Conservation (phyloP, 2,113 vertebrate genomes). For the Indicator maculatus region DNA sequence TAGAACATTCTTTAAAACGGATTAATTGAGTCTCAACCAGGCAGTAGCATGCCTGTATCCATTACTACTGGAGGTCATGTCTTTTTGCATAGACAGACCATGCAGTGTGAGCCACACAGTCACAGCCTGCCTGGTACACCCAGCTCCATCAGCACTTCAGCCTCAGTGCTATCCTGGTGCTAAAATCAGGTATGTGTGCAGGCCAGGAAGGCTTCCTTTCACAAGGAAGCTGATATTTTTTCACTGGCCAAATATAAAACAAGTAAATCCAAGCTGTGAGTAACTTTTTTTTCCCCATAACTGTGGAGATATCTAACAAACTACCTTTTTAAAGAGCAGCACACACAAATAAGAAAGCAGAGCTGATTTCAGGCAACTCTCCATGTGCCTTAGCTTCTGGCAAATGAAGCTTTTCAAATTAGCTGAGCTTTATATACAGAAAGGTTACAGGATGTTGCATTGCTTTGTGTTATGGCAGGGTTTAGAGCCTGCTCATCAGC, state of each 20-base stretch:
- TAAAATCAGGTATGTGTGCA: not conserved
- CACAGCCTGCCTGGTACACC: not conserved
- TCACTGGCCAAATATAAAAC: not conserved
- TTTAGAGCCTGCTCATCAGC: not conserved
- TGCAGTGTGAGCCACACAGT: fast-evolving
- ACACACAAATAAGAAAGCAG: not conserved
- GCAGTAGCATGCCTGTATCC: not conserved
- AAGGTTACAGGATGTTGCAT: not conserved
- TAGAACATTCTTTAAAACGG: not conserved
- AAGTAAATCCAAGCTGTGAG: not conserved
- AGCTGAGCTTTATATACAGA: not conserved
- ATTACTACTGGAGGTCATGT: not conserved
- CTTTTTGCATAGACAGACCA: fast-evolving
- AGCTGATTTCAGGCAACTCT: not conserved
- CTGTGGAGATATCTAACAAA: not conserved
- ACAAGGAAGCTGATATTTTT: not conserved
- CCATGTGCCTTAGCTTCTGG: not conserved
- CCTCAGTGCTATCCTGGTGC: not conserved
- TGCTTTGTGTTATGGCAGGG: not conserved
- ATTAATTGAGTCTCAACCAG: not conserved
- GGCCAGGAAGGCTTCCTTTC: not conserved
- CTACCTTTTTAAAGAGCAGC: not conserved
- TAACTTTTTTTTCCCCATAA: not conserved
- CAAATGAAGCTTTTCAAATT: not conserved
- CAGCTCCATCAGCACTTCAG: not conserved